Conservation (phyloP, 2,113 vertebrate genomes). For the Atherinomorus stipes region DNA sequence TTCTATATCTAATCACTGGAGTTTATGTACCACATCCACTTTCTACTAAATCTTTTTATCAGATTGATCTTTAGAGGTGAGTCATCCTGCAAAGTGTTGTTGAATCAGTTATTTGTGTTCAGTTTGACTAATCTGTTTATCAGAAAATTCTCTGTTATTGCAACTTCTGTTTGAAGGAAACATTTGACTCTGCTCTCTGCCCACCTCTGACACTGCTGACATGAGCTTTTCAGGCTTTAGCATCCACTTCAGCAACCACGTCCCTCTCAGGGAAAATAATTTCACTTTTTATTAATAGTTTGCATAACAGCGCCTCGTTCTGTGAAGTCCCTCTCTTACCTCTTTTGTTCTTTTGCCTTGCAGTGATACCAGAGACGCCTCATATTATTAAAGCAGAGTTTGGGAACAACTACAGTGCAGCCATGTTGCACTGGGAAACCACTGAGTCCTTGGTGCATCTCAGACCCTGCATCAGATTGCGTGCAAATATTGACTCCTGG, state of each 20-base stretch:
- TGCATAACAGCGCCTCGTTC: too few species aligned
- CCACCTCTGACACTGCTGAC: neutral
- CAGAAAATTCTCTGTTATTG: constrained; percentile 2
- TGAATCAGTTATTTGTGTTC: neutral
- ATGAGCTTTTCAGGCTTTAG: too few species aligned
- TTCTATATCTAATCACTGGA: neutral
- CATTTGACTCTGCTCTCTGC: neutral
- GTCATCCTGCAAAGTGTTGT: constrained; percentile 6
- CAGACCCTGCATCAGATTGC: constrained; percentile 59
- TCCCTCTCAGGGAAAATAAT: too few species aligned
- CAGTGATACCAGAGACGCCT: constrained; percentile 80
- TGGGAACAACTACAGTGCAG: constrained; percentile 39
- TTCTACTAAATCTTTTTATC: neutral
- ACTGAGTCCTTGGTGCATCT: constrained; percentile 29
- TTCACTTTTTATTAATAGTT: neutral
- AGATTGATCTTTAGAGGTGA: constrained; percentile 2
- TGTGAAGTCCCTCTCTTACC: too few species aligned
- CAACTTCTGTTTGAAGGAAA: constrained; percentile 8
- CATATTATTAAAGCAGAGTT: constrained; percentile 61
- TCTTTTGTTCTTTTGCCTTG: constrained; percentile 9
- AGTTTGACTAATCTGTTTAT: constrained; percentile 35
- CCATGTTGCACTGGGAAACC: constrained; percentile 68
- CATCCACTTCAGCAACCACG: too few species aligned
- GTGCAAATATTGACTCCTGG: constrained; percentile 41
- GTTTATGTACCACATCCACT: neutral